phyloP scores from a whole-genome alignment of 2,888 invertebrate genomes.

The Ichneumon xanthorius region DNA sequence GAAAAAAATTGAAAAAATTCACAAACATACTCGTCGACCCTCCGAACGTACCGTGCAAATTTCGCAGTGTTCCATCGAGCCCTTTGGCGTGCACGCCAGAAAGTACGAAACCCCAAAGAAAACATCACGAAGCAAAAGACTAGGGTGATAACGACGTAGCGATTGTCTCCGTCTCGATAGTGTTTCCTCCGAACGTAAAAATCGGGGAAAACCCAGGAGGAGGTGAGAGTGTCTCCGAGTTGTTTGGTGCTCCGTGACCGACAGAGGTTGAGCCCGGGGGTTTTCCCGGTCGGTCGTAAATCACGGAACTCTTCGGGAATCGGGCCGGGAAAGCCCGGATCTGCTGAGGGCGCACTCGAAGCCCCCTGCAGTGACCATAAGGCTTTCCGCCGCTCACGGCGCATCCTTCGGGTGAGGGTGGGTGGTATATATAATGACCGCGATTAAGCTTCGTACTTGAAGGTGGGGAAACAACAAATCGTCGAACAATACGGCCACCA shows the following conservation, averaged over 20 bases:
- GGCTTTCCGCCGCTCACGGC: slow-evolving; percentile 16
- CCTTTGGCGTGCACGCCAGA: background rate
- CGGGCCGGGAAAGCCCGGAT: slow-evolving; percentile 45
- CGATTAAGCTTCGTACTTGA: slow-evolving; percentile 54
- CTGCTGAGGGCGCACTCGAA: slow-evolving; percentile 42
- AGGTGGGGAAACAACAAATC: slow-evolving; percentile 69
- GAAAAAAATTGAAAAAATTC: background rate
- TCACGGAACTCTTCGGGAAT: slow-evolving; percentile 50
- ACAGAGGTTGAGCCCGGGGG: slow-evolving; percentile 9
- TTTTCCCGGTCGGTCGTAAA: slow-evolving; percentile 62
- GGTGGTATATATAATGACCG: slow-evolving; percentile 51
- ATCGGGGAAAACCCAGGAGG: slow-evolving; percentile 30
- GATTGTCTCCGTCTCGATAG: background rate
- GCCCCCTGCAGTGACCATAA: slow-evolving; percentile 25
- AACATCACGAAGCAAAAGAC: too few species aligned
- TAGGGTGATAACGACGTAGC: background rate
- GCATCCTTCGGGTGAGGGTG: slow-evolving; percentile 12
- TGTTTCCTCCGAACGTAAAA: slow-evolving; percentile 8
- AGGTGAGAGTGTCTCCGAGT: background rate
- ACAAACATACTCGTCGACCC: background rate
- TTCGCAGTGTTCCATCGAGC: background rate
- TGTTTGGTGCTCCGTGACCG: background rate
- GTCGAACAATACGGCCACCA: slow-evolving; percentile 76
- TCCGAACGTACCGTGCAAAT: background rate
- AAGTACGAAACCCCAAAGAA: too few species aligned